Evolutionary conservation across 2,888 invertebrate species (phyloP), one percentile per base, ranked within the genome.

Genomic region (Charanyca ferruginea): DNA sequence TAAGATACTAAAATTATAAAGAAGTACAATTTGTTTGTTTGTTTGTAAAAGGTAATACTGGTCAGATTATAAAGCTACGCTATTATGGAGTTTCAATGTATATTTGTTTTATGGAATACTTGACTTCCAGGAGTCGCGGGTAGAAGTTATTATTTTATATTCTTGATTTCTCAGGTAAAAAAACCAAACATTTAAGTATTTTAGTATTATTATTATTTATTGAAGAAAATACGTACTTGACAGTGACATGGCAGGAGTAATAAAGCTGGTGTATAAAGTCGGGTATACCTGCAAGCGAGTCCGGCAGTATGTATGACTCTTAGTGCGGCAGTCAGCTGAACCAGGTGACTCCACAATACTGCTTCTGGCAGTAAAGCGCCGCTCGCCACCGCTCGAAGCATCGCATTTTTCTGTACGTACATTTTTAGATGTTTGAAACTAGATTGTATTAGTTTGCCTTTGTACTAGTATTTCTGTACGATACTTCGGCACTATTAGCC

Each of bases 271-370:
- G 38, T 73, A 18, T 23, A 41, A 42, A 11, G 20, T 22, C n/a
- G 16, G 38, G 13, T 53, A 23, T 86, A 96, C 96, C 96, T 96
- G 96, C 96, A 96, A 38, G 96, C 96, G 1, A 96, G 90, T 42
- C 96, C 96, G 38, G 96, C 96, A 42, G 96, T 97, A 94, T 99
- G 99, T 80, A 99, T 98, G 67, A 98, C 97, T 64, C 99, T 96
- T 77, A 99, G 95, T 0, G 98, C 99, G 3, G 99, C 98, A 35
- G 99, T 99, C 77, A 99, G 96, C 93, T 99, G 99, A 83, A 99
- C 98, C 53, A 99, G 97, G 84, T 99, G 98, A 81, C 98, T 98
- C 99, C 99, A 99, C 79, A 99, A 97, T 59, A 98, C 97, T 44
- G 98, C 97, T 90, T 99, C 99, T 0, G 99, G 98, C 74, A 99